These are phyloP conservation scores for Apamea sordens DNA, from an alignment of 2,888 invertebrate genomes.

Conservation along the genomic window DNA sequence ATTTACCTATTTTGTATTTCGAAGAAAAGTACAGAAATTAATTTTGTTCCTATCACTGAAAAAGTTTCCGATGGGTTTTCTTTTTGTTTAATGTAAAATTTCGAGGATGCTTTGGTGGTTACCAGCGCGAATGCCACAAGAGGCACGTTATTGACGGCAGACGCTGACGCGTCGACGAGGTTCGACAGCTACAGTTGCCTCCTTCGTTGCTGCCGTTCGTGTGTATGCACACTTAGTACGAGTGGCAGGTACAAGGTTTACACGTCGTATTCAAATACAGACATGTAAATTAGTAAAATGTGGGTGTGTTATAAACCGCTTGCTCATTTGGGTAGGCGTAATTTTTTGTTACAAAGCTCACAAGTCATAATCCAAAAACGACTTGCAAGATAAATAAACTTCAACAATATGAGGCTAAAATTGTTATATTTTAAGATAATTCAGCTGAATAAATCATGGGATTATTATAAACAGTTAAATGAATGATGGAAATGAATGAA, in stretches of 20 bases:
- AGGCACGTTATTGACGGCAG: too few species aligned
- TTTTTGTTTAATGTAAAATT: conserved; percentile 6
- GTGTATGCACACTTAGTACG: too few species aligned
- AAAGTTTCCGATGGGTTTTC: not conserved
- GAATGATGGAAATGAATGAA: conserved; percentile 40
- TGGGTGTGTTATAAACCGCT: not conserved
- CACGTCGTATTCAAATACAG: not conserved
- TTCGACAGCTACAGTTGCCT: too few species aligned
- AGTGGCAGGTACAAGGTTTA: not conserved
- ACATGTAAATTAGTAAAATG: not conserved
- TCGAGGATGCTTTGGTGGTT: not conserved
- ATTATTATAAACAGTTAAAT: conserved; percentile 48
- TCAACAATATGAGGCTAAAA: conserved; percentile 10
- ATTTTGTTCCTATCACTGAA: not conserved
- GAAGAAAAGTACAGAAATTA: not conserved
- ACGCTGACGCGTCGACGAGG: too few species aligned
- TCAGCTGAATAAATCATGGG: conserved; percentile 38
- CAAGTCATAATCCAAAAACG: conserved; percentile 15
- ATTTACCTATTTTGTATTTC: not conserved
- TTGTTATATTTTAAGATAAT: conserved; percentile 29
- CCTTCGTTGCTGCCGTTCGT: too few species aligned
- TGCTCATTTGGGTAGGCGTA: too few species aligned
- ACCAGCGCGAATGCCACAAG: not conserved
- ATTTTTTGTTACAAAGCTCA: not conserved
- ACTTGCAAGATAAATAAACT: conserved; percentile 27